phyloP scores from a whole-genome alignment of 2,888 invertebrate species.

The Platerodrilus igneus region DNA sequence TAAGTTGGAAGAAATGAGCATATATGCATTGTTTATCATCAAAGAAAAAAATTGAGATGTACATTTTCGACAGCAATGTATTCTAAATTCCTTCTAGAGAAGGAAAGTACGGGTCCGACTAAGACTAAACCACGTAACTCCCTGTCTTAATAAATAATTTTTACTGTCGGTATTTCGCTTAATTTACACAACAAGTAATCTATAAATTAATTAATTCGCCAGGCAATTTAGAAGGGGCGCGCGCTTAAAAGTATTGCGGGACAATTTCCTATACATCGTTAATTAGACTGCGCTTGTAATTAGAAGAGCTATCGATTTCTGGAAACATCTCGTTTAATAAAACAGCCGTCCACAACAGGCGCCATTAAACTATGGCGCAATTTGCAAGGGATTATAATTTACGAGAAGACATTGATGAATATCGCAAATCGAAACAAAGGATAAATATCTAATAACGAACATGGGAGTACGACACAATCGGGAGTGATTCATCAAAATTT shows the following conservation, averaged over 20 bases:
- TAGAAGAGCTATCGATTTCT: constrained; percentile 46
- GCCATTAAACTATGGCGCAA: constrained; percentile 34
- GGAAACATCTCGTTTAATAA: constrained; percentile 43
- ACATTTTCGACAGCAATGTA: too few species aligned
- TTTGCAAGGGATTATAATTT: constrained; percentile 36
- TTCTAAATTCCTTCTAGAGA: too few species aligned
- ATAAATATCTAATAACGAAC: constrained; percentile 43
- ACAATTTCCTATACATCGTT: constrained; percentile 49
- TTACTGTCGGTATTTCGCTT: constrained; percentile 22
- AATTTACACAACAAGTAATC: constrained; percentile 45
- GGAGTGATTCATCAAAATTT: constrained; percentile 46
- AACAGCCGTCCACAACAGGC: constrained; percentile 36
- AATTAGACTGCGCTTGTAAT: constrained; percentile 48
- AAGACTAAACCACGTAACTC: too few species aligned
- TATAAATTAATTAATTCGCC: constrained; percentile 49
- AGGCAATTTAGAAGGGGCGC: constrained; percentile 38
- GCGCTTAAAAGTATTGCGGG: constrained; percentile 48
- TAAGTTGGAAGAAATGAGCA: too few species aligned
- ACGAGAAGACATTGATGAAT: constrained; percentile 37
- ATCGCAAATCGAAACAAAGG: constrained; percentile 41
- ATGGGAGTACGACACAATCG: constrained; percentile 41
- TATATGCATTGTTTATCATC: too few species aligned
- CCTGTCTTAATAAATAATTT: too few species aligned
- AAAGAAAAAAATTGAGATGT: too few species aligned
- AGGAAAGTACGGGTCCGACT: too few species aligned